Evolutionary conservation across 2,797 vertebrate species (phyloP).

Genomic region (Petrocephalus schoutedeni): DNA sequence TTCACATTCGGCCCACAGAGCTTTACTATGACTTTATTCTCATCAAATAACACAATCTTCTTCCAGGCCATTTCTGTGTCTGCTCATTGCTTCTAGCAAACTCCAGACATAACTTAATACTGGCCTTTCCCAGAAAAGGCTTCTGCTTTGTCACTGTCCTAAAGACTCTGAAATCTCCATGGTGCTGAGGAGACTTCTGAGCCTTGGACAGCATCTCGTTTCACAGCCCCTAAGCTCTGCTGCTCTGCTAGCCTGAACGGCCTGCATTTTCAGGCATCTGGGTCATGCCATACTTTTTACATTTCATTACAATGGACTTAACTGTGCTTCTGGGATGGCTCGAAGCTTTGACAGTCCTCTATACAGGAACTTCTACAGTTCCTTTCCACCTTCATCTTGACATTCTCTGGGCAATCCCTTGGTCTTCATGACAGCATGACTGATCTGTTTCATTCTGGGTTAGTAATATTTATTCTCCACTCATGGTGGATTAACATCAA

Average conservation of each 20-base stretch:
- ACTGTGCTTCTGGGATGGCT: not conserved
- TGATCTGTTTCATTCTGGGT: not conserved
- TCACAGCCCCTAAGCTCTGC: not conserved
- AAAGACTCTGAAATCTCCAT: not conserved
- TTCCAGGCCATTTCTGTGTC: not conserved
- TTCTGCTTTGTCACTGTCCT: not conserved
- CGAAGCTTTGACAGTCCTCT: not conserved
- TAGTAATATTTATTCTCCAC: not conserved
- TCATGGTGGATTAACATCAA: not conserved
- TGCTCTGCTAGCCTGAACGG: not conserved
- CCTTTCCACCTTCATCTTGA: not conserved
- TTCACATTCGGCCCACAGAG: not conserved
- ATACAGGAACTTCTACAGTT: not conserved
- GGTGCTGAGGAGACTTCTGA: not conserved
- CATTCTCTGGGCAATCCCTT: not conserved
- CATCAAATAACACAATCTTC: not conserved
- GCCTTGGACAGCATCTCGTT: not conserved
- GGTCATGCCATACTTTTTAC: not conserved
- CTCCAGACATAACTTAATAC: not conserved
- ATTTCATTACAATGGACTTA: not conserved
- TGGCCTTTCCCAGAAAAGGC: not conserved
- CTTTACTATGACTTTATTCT: not conserved
- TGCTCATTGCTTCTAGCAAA: not conserved
- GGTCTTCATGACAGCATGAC: not conserved
- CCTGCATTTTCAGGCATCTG: not conserved